Evolutionary conservation across 2,113 vertebrate genomes (phyloP), one percentile per base, ranked within the genome.

Genomic region (Chionis minor): DNA sequence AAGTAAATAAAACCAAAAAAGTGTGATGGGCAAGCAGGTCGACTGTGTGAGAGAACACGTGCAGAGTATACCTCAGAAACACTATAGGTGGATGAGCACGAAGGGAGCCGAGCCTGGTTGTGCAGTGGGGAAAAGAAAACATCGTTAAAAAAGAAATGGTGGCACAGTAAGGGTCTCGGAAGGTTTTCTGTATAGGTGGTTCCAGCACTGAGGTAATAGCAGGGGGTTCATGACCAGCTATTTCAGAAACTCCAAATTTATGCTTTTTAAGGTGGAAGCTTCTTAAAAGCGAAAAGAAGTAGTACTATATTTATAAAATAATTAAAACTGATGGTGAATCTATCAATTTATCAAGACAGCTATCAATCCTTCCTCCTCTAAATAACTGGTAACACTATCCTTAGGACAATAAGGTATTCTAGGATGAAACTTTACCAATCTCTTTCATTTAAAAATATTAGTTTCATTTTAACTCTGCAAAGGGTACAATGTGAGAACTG

Each of bases 51-150:
- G 93, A 98, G 98, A 99, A 99, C 97, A 98, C 99, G 98, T 99
- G 99, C 99, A 99, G 99, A 99, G 98, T 99, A 98, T 99, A 99
- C 99, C 99, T 99, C 99, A 98, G 99, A 99, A 99, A 99, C 99
- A 99, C 99, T 99, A 99, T 99, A 99, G 99, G 99, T 99, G 98
- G 99, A 99, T 99, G 99, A 99, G 98, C 99, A 99, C 99, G 99
- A 99, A 98, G 99, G 99, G 98, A 99, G 99, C 98, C 99, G 99
- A 99, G 99, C 99, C 99, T 99, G 99, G 98, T 98, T 98, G 99
- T 98, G 99, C 99, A 99, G 98, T 96, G 98, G 97, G 98, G 98
- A 98, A 98, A 98, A 99, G 98, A 99, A 98, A 98, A 99, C 98
- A 98, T 91, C 94, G 98, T 99, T 99, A 98, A 98, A 98, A 97